phyloP scores from a whole-genome alignment of 2,797 vertebrate genomes.

The Amblyraja radiata region DNA sequence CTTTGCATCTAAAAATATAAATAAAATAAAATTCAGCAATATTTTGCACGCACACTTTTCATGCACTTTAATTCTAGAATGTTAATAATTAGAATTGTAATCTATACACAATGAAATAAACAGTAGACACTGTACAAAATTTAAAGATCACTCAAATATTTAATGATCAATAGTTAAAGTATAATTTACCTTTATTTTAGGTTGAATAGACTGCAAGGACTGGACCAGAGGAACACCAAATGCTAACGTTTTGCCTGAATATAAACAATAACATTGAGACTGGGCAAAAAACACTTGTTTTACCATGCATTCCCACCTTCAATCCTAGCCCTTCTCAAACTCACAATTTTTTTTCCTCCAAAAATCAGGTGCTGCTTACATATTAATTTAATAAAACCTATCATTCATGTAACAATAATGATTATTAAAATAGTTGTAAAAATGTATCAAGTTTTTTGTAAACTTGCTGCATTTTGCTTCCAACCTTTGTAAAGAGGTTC shows the following conservation, averaged over 20 bases:
- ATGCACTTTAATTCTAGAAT: not conserved
- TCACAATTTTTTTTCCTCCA: not conserved
- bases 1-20: no score
- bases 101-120: not conserved
- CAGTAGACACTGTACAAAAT: not conserved
- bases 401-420: not conserved
- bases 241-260: conserved; percentile 84
- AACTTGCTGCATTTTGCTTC: not conserved
- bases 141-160: conserved; percentile 14
- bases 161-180: not conserved
- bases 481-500: not conserved
- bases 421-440: not conserved
- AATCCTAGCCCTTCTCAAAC: no score
- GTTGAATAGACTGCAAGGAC: conserved; percentile 68
- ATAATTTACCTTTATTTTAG: conserved; percentile 69
- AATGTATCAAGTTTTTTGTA: no score
- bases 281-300: not conserved
- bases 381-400: conserved; percentile 5
- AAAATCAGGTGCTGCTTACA: not conserved
- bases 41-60: not conserved
- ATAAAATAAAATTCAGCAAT: not conserved
- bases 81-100: not conserved
- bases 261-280: conserved; percentile 30
- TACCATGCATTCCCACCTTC: no score
- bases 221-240: conserved; percentile 85